Percentiles rank a stretch among this genome's conserved stretches.
phyloP scores from a whole-genome alignment of 1,140 invertebrate species.

The Bicyclus anynana region DNA sequence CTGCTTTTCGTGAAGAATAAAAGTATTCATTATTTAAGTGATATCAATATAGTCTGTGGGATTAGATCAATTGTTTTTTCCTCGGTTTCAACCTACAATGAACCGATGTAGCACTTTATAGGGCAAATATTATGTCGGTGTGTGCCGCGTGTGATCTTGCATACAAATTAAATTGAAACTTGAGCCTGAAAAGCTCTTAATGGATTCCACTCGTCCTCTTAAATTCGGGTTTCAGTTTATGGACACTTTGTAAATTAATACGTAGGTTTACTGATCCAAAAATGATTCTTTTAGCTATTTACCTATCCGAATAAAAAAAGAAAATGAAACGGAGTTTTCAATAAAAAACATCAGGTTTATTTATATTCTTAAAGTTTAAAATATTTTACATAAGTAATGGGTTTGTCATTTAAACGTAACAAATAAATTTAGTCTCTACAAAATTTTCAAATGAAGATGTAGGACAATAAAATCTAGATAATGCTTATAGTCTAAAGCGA shows the following conservation, averaged over 20 bases:
- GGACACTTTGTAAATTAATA: slow-evolving; percentile 14
- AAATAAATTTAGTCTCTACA: no score
- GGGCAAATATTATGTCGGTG: slow-evolving; percentile 22
- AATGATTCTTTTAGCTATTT: neutral
- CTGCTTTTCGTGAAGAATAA: no score
- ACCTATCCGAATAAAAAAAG: no score
- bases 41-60: neutral
- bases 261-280: neutral
- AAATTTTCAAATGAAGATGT: no score
- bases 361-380: no score
- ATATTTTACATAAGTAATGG: no score
- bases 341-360: no score
- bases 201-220: slow-evolving; percentile 23
- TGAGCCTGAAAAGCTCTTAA: slow-evolving; percentile 22
- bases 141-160: slow-evolving; percentile 20
- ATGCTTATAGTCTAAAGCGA: no score
- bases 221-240: slow-evolving; percentile 14
- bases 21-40: no score
- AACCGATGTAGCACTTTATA: slow-evolving; percentile 17
- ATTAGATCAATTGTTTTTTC: neutral
- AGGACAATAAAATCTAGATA: no score
- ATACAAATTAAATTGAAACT: slow-evolving; percentile 24
- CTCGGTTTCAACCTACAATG: neutral
- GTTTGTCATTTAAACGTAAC: no score
- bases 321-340: no score